Percentiles rank a stretch among this genome's conserved stretches.
These are phyloP conservation scores for human (Homo sapiens) DNA, from an alignment of 2,113 vertebrate genomes.

Conservation along the genomic window DNA sequence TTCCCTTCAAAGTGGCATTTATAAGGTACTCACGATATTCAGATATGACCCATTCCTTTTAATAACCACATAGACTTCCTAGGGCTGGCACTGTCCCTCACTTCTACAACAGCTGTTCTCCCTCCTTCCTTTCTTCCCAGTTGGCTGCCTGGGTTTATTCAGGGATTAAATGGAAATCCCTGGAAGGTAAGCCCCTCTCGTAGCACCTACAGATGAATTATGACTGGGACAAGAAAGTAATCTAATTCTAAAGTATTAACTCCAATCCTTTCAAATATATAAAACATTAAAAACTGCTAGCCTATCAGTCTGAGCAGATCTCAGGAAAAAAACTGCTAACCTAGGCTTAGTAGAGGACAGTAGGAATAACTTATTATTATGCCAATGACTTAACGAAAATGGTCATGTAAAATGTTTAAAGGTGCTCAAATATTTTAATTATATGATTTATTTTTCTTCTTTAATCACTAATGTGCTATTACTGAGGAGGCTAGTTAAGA, in stretches of 20 bases:
- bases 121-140: neutral
- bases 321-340: neutral
- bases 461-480: conserved; percentile 21
- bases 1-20: neutral
- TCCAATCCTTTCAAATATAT: neutral
- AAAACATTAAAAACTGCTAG: conserved; percentile 14
- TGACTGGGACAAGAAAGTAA: neutral
- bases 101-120: neutral
- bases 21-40: neutral
- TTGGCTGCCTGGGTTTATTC: neutral
- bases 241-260: neutral
- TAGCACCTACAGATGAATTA: neutral
- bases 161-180: neutral
- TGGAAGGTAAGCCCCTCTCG: neutral
- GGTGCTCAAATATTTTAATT: neutral
- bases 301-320: neutral
- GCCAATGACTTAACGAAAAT: neutral
- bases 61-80: neutral
- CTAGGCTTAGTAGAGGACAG: neutral
- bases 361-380: neutral
- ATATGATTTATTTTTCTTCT: neutral
- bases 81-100: neutral
- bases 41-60: neutral
- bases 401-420: neutral
- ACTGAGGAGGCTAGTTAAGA: neutral